phyloP scores from a whole-genome alignment of 2,888 invertebrate species.

The Cataglyphis altisquamis region DNA sequence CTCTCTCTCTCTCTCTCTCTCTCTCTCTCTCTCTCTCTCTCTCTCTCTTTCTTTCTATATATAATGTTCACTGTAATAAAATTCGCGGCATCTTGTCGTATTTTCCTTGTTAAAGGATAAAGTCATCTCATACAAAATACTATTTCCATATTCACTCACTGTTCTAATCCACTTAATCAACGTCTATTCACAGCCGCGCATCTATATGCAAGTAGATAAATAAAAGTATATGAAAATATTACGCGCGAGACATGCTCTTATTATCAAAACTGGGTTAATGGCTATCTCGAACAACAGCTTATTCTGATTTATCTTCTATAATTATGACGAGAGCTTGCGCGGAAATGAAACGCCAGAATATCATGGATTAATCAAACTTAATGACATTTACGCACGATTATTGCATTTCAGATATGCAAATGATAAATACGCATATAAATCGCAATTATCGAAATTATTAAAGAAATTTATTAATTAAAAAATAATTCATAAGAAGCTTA shows the following conservation, averaged over 20 bases:
- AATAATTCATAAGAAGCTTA: background rate
- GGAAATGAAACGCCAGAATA: conserved; percentile 47
- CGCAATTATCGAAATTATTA: background rate
- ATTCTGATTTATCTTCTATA: conserved; percentile 51
- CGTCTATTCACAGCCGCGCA: conserved; percentile 24
- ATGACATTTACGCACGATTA: conserved; percentile 27
- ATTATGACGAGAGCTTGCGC: conserved; percentile 39
- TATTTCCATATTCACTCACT: background rate
- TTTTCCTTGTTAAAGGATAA: background rate
- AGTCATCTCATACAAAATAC: background rate
- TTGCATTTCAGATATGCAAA: conserved; percentile 8
- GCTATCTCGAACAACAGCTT: conserved; percentile 29
- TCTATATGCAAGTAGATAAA: background rate
- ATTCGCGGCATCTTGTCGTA: background rate
- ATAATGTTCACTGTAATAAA: background rate
- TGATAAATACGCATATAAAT: conserved; percentile 26
- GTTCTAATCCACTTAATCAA: conserved; percentile 37
- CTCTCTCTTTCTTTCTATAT: background rate
- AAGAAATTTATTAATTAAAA: conserved; percentile 7
- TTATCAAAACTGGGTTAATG: conserved; percentile 42
- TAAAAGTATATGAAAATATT: conserved; percentile 28
- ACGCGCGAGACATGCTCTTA: background rate
- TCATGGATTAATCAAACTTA: conserved; percentile 42
- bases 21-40: too few relatives aligned
- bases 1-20: too few relatives aligned